Evolutionary conservation across 92 coral and sea anemone species (phyloP), one percentile per base, ranked within the genome.

Genomic region (Actinernus sp.): DNA sequence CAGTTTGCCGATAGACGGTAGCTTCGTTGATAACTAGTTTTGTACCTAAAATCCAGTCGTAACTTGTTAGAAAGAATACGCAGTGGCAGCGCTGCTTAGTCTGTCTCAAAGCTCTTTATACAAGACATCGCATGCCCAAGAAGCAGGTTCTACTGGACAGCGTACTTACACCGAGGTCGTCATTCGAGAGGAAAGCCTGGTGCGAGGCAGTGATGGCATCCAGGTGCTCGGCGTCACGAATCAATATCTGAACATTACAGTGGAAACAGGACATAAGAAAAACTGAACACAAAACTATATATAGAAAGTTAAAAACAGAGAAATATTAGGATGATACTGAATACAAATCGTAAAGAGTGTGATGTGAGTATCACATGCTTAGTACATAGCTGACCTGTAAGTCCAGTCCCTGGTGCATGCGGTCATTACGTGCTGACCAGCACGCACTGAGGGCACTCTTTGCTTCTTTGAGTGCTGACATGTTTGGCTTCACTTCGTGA

Each of bases 141-240:
- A 0, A 21, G 28, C 32, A 3, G 13, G 13, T 28, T 6, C 29
- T 4, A 43, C 21, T 43, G 21, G 21, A 43, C 6, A 7, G 21
- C 32, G 13, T 29, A 40, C 93, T 66, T 68, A 91, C 97, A 71
- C 98, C 98, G 22, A 79, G 88, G 49, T 83, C 93, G 30, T 91
- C 92, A 34, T 80, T 93, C 4, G 97, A 74, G 49, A 93, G 80
- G 49, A 80, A 90, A 2, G 98, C 87, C 68, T 75, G 86, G 11
- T 93, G 98, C 1, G 98, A 86, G 31, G 98, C 94, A 23, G 98
- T 78, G 33, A 74, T 63, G 3, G 97, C 84, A 36, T 93, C 96
- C 33, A 93, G 76, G 55, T 91, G 88, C 31, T 93, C 97, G 16
- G 98, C 85, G 52, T 93, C 98, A 26, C 98, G 81, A 61, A 93